Evolutionary conservation across 2,113 vertebrate species (phyloP), one percentile per base, ranked within the genome.

Genomic region (Solea solea): DNA sequence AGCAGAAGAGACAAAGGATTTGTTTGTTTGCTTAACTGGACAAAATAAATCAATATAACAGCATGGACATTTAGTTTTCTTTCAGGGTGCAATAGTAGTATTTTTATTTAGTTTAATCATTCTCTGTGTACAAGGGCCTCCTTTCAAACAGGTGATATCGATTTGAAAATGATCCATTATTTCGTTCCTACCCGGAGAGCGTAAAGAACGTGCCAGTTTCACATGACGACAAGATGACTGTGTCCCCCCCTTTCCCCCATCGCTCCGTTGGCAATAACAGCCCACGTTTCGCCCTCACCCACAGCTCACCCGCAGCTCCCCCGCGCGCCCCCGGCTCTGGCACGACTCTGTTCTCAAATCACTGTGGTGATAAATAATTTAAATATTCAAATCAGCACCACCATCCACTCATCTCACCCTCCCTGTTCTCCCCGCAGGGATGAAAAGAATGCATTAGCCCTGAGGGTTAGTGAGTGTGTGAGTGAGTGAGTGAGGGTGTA

Each of bases 321-420:
- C 62, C 13, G 54, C 16, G 81, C 77, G 77, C 71, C 62, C 21
- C 21, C 21, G 21, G 21, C 21, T 21, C 48, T 12, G 64, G 34
- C 53, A 60, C 16, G 73, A 62, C 68, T 64, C 5, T 39, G 62
- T 76, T 80, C 82, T 79, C 76, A 69, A 74, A 66, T 56, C 78
- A 76, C 73, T 48, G 15, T 27, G 63, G 46, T 80, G 73, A 86
- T 90, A 87, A 86, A 90, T 90, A 81, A 90, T 91, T 87, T 45
- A 84, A 90, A 91, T 90, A 91, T 92, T 90, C 82, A 90, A 90
- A 90, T 90, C 78, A 82, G 83, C 40, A 0, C 52, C 63, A 77
- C 52, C 65, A 77, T 63, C 16, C 83, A 64, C 77, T 84, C 86
- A 60, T 77, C 81, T 80, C 21, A 21, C 82, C 69, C 81, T 74